Percentiles rank a stretch among this genome's conserved stretches.
Conservation (phyloP, 35 echinoderm and acorn worm species). For the Patiria miniata region DNA sequence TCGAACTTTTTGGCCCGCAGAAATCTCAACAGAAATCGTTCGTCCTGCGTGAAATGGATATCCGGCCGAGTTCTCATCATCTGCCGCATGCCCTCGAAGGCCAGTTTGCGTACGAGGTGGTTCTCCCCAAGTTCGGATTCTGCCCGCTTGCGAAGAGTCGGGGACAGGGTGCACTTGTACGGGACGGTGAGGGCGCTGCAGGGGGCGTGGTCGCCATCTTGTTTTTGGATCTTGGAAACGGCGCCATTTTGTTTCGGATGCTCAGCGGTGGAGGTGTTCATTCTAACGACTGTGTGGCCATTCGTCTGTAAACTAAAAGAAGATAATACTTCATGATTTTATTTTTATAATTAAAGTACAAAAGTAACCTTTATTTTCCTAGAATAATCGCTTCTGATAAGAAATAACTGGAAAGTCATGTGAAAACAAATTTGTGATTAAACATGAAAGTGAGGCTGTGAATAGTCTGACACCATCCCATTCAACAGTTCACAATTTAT, state of each 20-base stretch:
- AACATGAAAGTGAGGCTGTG: too few relatives aligned
- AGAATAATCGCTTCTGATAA: too few relatives aligned
- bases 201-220: not conserved
- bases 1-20: constrained; percentile 96
- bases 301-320: constrained; percentile 1
- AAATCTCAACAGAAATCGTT: constrained; percentile 88
- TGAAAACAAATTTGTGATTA: too few relatives aligned
- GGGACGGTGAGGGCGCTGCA: not conserved
- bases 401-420: too few relatives aligned
- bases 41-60: constrained; percentile 80
- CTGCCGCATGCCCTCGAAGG: constrained; percentile 58
- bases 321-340: not conserved
- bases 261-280: not conserved
- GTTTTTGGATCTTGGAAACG: not conserved
- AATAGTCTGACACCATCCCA: too few relatives aligned
- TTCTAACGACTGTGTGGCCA: not conserved
- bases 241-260: not conserved
- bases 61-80: constrained; percentile 74
- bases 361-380: too few relatives aligned
- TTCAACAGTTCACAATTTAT: too few relatives aligned
- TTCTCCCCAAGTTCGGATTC: constrained; percentile 92
- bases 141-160: constrained; percentile 62
- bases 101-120: constrained; percentile 52
- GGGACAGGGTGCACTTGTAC: constrained; percentile 76
- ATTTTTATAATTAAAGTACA: too few relatives aligned